Base-by-base conservation (phyloP, 2,888 invertebrate species). In the Seira musarum region DNA sequence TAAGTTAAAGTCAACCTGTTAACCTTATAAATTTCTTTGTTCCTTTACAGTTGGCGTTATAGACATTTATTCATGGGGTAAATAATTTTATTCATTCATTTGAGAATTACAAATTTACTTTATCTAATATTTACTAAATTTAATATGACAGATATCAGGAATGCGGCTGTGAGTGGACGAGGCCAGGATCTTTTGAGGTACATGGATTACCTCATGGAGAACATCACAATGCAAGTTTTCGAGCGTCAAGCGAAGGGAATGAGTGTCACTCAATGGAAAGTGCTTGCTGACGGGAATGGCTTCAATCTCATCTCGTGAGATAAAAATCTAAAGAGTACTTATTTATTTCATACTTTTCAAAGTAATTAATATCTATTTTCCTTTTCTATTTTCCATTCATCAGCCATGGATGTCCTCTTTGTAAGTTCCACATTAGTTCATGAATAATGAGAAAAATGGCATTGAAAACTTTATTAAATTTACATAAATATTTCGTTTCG, bases 341-440 rank as follows among this genome's bases (percentile, higher is more conserved):
- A n/a, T n/a, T n/a, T 40, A 40, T 40, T 40, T 40, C n/a, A n/a
- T 40, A 40, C 13, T 40, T 5, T 40, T 13, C 13, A 40, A 40
- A 40, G 13, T 40, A 40, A 40, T 40, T n/a, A 40, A 5, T 40
- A 40, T 8, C 5, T 5, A 40, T 40, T 40, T 40, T 40, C 6
- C 40, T 40, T 40, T 40, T 40, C n/a, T n/a, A n/a, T n/a, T 40
- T 40, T 40, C 40, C 13, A 13, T 13, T 8, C 6, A 19, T 60
- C 3, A 60, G 1, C 1, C 74, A 74, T 22, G 74, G 74, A 24
- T 78, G 78, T 61, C 66, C 78, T 0, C 24, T 78, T 40, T 78
- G 78, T 78, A 61, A 71, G 68, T 66, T 57, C n/a, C n/a, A n/a
- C n/a, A n/a, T n/a, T n/a, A n/a, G n/a, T n/a, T n/a, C n/a, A n/a